Conservation (phyloP, 92 coral and sea anemone species). For the Siderastrea radians region DNA sequence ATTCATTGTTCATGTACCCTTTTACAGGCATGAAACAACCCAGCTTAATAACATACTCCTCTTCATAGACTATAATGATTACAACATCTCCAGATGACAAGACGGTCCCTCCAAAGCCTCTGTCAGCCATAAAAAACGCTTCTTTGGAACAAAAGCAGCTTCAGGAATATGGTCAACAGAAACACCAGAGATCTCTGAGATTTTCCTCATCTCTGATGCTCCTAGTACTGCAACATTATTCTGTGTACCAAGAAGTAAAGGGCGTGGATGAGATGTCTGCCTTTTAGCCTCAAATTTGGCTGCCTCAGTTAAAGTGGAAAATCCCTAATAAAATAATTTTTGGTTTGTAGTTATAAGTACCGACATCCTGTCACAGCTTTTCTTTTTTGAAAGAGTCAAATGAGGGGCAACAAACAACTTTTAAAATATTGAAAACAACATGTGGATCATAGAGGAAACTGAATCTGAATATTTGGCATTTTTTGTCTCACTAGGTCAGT, state of each 20-base stretch:
- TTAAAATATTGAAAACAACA: no score
- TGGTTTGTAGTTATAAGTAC: background rate
- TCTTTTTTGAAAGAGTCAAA: no score
- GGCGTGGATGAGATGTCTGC: background rate
- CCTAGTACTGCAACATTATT: conserved; percentile 14
- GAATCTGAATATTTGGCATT: no score
- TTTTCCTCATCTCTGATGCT: background rate
- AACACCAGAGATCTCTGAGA: background rate
- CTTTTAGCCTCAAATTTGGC: conserved; percentile 16
- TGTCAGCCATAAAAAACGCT: conserved; percentile 29
- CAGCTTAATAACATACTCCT: conserved; percentile 50
- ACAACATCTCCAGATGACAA: conserved; percentile 59
- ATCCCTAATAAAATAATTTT: background rate
- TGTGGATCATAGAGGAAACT: no score
- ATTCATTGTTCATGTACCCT: background rate
- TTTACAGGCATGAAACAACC: conserved; percentile 54
- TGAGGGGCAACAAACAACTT: no score
- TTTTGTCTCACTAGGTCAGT: no score
- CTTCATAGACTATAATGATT: conserved; percentile 28
- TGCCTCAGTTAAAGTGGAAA: conserved; percentile 19
- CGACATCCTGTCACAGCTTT: background rate
- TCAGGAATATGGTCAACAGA: conserved; percentile 9
- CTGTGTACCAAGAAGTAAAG: conserved; percentile 29
- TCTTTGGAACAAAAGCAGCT: conserved; percentile 21
- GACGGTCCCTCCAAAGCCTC: conserved; percentile 64